Evolutionary conservation across 2,797 vertebrate genomes (phyloP).

Genomic region (Hydrocynus forskahlii): DNA sequence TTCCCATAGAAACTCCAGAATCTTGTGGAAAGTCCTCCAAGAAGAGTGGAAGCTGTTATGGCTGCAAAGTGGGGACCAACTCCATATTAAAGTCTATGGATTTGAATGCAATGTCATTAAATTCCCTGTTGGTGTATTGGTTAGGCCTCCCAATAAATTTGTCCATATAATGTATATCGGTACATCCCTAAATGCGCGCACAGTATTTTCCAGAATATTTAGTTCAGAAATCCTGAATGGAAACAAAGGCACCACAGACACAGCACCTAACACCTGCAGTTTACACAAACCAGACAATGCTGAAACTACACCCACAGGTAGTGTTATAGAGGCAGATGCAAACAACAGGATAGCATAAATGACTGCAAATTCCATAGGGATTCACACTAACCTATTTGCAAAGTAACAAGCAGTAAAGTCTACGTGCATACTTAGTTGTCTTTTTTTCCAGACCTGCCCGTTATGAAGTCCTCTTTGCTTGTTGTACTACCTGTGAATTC

Average conservation of each 20-base stretch:
- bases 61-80: too few species aligned
- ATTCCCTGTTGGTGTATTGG: too few species aligned
- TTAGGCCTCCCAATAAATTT: too few species aligned
- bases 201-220: not conserved
- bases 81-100: too few species aligned
- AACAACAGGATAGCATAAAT: not conserved
- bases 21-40: too few species aligned
- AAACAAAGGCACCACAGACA: not conserved
- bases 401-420: not conserved
- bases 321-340: not conserved
- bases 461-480: conserved; percentile 7
- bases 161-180: too few species aligned
- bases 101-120: too few species aligned
- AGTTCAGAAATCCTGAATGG: not conserved
- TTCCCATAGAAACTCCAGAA: too few species aligned
- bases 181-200: not conserved
- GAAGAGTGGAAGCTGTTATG: too few species aligned
- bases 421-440: not conserved
- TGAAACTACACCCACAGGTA: not conserved
- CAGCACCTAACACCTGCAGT: not conserved
- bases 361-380: not conserved
- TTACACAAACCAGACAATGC: not conserved
- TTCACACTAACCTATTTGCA: not conserved
- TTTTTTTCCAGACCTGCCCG: not conserved
- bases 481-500: conserved; percentile 12